A percentile compares a stretch with the other conserved stretches of the same genome.
phyloP scores from a whole-genome alignment of 1,140 invertebrate species.

The Eubasilissa regina region DNA sequence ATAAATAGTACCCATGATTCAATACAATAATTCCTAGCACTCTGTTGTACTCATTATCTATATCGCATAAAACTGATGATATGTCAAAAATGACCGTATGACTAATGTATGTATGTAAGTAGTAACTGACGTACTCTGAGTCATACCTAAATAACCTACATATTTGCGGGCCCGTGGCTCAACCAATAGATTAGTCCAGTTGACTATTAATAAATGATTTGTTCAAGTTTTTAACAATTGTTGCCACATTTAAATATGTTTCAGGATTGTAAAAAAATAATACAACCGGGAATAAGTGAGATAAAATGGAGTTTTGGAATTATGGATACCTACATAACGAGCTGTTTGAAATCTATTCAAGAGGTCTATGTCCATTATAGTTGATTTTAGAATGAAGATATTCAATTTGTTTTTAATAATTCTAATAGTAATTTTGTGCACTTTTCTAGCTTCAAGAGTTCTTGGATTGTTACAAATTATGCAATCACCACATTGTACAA shows the following conservation, averaged over 20 bases:
- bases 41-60: too few species aligned
- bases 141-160: too few species aligned
- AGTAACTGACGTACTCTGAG: too few species aligned
- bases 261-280: constrained; percentile 75
- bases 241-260: not conserved
- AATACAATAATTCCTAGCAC: too few species aligned
- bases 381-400: not conserved
- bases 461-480: constrained; percentile 85
- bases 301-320: constrained; percentile 76
- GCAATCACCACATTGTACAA: constrained; percentile 81
- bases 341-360: constrained; percentile 22
- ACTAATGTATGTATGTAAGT: too few species aligned
- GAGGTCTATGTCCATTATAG: constrained; percentile 14
- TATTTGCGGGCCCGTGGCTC: too few species aligned
- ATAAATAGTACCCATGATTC: too few species aligned
- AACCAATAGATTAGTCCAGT: too few species aligned
- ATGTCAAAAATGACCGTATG: too few species aligned
- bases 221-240: not conserved
- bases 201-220: not conserved
- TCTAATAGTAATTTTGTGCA: not conserved
- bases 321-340: constrained; percentile 30
- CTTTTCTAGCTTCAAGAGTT: constrained; percentile 77
- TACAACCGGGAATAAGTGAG: constrained; percentile 79
- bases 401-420: too few species aligned
- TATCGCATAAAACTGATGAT: too few species aligned